Base-by-base conservation (phyloP, 2,797 vertebrate species). In the Squalus acanthias region DNA sequence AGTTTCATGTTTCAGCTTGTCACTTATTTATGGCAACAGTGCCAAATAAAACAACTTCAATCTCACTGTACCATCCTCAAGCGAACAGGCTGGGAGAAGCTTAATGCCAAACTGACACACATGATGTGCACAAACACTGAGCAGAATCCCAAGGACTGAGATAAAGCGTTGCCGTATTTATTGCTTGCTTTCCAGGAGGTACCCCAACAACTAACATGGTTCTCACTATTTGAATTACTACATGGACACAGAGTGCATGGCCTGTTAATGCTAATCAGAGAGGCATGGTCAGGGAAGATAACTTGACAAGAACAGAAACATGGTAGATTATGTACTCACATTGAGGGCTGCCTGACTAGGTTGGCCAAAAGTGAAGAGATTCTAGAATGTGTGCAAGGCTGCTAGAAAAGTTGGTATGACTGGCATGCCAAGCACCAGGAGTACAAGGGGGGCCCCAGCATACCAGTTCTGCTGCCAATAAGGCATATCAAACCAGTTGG, bases 1-100 rank as follows among this genome's bases (percentile, higher is more conserved):
- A 67, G n/a, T 63, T 67, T 67, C 63, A 67, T 20, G 65, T 93
- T 67, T 93, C 63, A 93, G 57, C 33, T n/a, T 39, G 20, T 93
- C 33, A 39, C 65, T 93, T 93, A 67, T 93, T 67, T 67, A 93
- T 20, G 91, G 91, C 33, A 39, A 67, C 17, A 20, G 33, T 67
- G 60, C 65, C 60, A 93, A 93, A 65, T 65, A 67, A 93, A 93
- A 93, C 63, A 93, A 67, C 91, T 67, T 93, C 63, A 93, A 93
- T 46, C 65, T 93, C n/a, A 91, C 57, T n/a, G 13, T 89, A 89
- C 87, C 53, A 92, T 93, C 65, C 91, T 93, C 63, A 69, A 22
- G 91, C n/a, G 15, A 93, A 69, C n/a, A 93, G 39, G n/a, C 63
- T 93, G 0, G 60, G 57, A 63, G 57, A 92, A 29, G 57, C 33